Base-by-base conservation (phyloP, 2,888 invertebrate species). In the Melangyna quadrimaculata region DNA sequence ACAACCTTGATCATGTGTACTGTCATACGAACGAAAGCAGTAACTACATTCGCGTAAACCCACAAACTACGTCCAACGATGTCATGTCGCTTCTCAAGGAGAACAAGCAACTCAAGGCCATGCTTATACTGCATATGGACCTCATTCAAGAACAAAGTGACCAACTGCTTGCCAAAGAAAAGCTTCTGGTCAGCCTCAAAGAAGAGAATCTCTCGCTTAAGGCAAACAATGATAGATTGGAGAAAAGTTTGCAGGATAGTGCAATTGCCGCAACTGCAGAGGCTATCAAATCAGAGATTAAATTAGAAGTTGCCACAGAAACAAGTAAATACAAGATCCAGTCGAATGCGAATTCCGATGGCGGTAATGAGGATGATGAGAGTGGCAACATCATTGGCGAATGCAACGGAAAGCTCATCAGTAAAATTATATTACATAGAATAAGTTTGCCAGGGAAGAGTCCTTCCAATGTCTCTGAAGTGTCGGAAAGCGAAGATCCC, bases 81-180 rank as follows among this genome's bases (percentile, higher is more conserved):
- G 88, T 91, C 19, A 89, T 91, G 73, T 88, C 90, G 8, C 77
- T 92, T 8, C 87, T 91, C n/a, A 90, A 91, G 70, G 92, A 92
- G 87, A 92, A 91, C 74, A 92, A 92, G 82, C 91, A 92, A 71
- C 87, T 92, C 14, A 97, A 97, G 92, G 96, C 96, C 88, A 94
- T 98, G 90, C 93, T 97, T 87, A 93, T 97, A 79, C 94, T 96
- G 88, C 97, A 98, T 91, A 93, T 98, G 89, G 97, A 98, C 92
- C 93, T 98, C 86, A 97, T 98, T 90, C 97, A 97, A 91, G 97
- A 97, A 92, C 97, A 98, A 92, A 96, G 96, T 89, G 97, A 97
- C 90, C 94, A 96, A 89, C 94, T 98, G 87, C 94, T 95, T 88
- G 95, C 95, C 88, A 96, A 96, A 92, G 97, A 98, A 89, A 96